Evolutionary conservation across 2,113 vertebrate species (phyloP).

Genomic region (Epinephelus cyanopodus): DNA sequence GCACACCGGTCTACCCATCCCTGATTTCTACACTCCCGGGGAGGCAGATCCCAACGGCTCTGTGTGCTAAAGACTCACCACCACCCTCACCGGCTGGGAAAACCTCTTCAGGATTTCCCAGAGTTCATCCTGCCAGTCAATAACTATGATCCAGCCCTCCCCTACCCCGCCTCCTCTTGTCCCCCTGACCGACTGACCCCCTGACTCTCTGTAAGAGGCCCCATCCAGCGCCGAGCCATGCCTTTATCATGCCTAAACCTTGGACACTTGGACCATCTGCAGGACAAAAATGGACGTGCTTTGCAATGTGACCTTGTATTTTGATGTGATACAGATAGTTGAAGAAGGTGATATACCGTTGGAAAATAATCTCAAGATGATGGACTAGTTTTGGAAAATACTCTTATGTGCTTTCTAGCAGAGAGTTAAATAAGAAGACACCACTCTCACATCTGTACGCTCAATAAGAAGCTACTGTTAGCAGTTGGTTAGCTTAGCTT

Average conservation of each 20-base stretch:
- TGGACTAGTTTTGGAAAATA: slow-evolving; percentile 16
- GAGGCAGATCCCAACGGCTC: slow-evolving; percentile 85
- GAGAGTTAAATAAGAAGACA: not conserved
- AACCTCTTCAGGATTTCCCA: slow-evolving; percentile 33
- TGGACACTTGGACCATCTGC: slow-evolving; percentile 25
- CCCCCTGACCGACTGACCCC: slow-evolving; percentile 40
- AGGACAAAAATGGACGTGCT: slow-evolving; percentile 2
- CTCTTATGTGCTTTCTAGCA: not conserved
- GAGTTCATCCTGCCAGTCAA: slow-evolving; percentile 33
- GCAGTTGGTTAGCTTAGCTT: slow-evolving; percentile 2
- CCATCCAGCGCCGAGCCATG: slow-evolving; percentile 62
- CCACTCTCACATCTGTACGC: not conserved
- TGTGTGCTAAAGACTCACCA: slow-evolving; percentile 77
- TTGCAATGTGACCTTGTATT: slow-evolving; percentile 9
- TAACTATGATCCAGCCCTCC: slow-evolving; percentile 29
- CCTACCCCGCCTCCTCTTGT: not conserved
- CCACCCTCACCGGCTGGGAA: not conserved
- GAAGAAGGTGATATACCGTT: not conserved
- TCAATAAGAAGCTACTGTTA: not conserved
- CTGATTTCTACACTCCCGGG: slow-evolving; percentile 92
- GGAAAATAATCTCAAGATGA: slow-evolving; percentile 3
- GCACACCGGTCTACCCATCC: slow-evolving; percentile 95
- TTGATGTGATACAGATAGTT: not conserved
- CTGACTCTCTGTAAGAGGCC: slow-evolving; percentile 20
- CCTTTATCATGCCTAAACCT: slow-evolving; percentile 58